phyloP scores from a whole-genome alignment of 2,888 invertebrate genomes.

The Thera britannica region DNA sequence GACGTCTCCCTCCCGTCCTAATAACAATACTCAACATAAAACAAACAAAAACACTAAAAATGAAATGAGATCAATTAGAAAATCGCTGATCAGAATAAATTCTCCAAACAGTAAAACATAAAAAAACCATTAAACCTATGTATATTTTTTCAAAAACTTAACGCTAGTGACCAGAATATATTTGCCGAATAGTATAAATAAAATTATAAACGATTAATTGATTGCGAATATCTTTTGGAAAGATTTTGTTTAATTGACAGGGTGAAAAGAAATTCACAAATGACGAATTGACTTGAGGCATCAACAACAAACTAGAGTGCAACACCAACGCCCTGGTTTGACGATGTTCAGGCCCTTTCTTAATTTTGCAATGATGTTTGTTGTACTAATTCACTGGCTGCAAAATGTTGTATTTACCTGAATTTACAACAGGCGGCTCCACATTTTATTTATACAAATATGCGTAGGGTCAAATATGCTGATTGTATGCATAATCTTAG shows the following conservation, averaged over 20 bases:
- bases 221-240: conserved; percentile 54
- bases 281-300: conserved; percentile 77
- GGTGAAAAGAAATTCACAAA: conserved; percentile 69
- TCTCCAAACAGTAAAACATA: conserved; percentile 17
- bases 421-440: neutral
- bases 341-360: neutral
- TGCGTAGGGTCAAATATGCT: neutral
- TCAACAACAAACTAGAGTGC: conserved; percentile 58
- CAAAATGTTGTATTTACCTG: neutral
- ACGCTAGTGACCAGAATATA: conserved; percentile 25
- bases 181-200: conserved; percentile 20
- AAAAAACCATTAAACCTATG: conserved; percentile 6
- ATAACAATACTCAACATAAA: conserved; percentile 1
- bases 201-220: conserved; percentile 38
- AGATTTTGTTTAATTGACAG: conserved; percentile 74
- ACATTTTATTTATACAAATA: neutral
- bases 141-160: conserved; percentile 26
- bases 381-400: neutral
- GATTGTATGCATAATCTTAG: neutral
- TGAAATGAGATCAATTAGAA: conserved; percentile 20
- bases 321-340: conserved; percentile 30
- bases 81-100: conserved; percentile 17
- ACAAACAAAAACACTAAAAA: conserved; percentile 9
- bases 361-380: neutral
- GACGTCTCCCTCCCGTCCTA: conserved; percentile 8